phyloP scores from a whole-genome alignment of 2,888 invertebrate genomes.

The Dryococelus australis region DNA sequence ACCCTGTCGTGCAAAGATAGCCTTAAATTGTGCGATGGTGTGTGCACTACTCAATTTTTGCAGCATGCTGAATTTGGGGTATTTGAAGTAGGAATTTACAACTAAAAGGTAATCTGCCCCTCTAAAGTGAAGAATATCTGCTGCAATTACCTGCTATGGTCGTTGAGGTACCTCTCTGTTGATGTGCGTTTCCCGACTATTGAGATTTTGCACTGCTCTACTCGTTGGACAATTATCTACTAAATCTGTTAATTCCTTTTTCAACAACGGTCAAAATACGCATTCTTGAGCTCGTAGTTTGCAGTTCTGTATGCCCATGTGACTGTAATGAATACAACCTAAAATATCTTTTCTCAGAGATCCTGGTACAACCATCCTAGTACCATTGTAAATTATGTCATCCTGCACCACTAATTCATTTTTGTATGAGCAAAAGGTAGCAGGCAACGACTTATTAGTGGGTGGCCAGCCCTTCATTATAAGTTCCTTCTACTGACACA shows the following conservation, averaged over 20 bases:
- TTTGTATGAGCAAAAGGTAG: background rate
- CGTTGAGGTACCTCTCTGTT: background rate
- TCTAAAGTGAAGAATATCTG: background rate
- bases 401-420: background rate
- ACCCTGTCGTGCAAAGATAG: background rate
- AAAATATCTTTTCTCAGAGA: background rate
- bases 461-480: background rate
- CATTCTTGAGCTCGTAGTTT: background rate
- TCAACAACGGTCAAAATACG: background rate
- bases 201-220: background rate
- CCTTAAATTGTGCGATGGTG: background rate
- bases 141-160: background rate
- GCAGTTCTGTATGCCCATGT: background rate
- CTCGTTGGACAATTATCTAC: background rate
- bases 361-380: background rate
- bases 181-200: background rate
- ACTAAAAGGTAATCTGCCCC: background rate
- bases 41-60: background rate
- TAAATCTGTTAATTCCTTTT: background rate
- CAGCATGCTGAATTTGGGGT: background rate
- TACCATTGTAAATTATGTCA: background rate
- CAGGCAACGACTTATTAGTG: background rate
- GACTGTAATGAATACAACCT: background rate
- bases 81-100: background rate
- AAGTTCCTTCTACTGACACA: background rate